Base-by-base conservation (phyloP, 2,797 vertebrate genomes). In the Microctenopoma steveboyesi region DNA sequence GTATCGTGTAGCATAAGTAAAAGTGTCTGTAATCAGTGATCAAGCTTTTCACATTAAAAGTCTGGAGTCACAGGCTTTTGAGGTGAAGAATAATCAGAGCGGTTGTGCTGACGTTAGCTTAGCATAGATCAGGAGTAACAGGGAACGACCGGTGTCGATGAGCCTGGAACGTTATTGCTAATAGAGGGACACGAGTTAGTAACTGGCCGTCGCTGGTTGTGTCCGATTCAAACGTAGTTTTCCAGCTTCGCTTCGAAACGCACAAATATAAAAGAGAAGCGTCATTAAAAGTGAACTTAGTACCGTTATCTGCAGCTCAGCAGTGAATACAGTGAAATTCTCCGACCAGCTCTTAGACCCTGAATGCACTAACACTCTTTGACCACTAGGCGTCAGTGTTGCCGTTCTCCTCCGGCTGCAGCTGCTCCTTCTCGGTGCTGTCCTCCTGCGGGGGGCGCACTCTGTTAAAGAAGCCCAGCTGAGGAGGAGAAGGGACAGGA, bases 381-480 rank as follows among this genome's bases (percentile, higher is more conserved):
- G 30, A 70, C 79, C 64, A 93, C 92, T 89, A 99, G 75, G 96
- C 91, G 64, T 99, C 97, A 14, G 96, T 93, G 75, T 95, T 96
- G n/a, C 97, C 96, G 1, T 98, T 98, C 90, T 99, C 97, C 39
- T 97, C 96, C 0, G 97, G 97, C 61, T 99, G 97, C 57, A 99
- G 94, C 72, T 99, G 98, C 72, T 99, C 97, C 85, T 97, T 95
- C 89, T 99, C 98, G 1, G 95, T 90, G 70, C 84, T 92, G 63
- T 99, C 97, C 86, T 99, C 97, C 86, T 98, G 96, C 9, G 98
- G 98, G 43, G 98, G 98, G 60, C 98, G 96, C 33, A 99, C 97
- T 9, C 98, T 93, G 80, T 99, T 98, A 82, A 99, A 99, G 93
- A 99, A 99, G 7, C 98, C 98, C 94, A 99, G 49, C 97, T 99